Percentiles rank a stretch among this genome's conserved stretches.
Evolutionary conservation across 2,888 invertebrate species (phyloP).

Genomic region (Crepidodera aurea): DNA sequence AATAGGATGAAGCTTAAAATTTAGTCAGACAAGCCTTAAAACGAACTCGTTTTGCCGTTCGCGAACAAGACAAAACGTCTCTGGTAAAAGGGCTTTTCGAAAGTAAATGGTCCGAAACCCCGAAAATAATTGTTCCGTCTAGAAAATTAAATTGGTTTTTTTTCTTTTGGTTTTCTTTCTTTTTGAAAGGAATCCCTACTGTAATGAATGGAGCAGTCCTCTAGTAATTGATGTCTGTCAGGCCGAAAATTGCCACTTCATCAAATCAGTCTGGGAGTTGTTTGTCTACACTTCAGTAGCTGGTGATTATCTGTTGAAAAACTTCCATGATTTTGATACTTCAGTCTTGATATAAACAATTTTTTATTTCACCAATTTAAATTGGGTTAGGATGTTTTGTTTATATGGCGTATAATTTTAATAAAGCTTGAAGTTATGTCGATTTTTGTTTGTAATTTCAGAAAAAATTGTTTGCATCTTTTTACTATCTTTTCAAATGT

Average conservation of each 20-base stretch:
- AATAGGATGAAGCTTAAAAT: conserved; percentile 18
- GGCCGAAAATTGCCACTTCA: conserved; percentile 7
- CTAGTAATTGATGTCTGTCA: conserved; percentile 11
- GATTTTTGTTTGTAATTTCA: too few species aligned
- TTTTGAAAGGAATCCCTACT: conserved; percentile 8
- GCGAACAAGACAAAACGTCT: conserved; percentile 22
- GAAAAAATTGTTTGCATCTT: too few species aligned
- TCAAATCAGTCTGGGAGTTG: conserved; percentile 6
- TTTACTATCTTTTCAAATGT: too few species aligned
- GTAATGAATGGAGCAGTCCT: conserved; percentile 13
- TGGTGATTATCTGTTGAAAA: too few species aligned
- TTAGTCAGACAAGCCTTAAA: conserved; percentile 17
- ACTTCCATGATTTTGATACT: too few species aligned
- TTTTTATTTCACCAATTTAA: too few species aligned
- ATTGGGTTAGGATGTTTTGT: too few species aligned
- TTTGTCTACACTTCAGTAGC: conserved; percentile 9
- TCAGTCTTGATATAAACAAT: too few species aligned
- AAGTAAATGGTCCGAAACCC: conserved; percentile 26
- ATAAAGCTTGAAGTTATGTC: too few species aligned
- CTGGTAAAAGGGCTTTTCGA: conserved; percentile 16
- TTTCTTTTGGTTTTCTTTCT: conserved; percentile 5
- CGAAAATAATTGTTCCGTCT: conserved; percentile 24
- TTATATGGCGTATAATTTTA: too few species aligned
- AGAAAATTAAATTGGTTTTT: conserved; percentile 26
- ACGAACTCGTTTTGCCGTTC: conserved; percentile 13